Conservation (phyloP, 2,888 invertebrate genomes). For the Rhopalosiphum nymphaeae region DNA sequence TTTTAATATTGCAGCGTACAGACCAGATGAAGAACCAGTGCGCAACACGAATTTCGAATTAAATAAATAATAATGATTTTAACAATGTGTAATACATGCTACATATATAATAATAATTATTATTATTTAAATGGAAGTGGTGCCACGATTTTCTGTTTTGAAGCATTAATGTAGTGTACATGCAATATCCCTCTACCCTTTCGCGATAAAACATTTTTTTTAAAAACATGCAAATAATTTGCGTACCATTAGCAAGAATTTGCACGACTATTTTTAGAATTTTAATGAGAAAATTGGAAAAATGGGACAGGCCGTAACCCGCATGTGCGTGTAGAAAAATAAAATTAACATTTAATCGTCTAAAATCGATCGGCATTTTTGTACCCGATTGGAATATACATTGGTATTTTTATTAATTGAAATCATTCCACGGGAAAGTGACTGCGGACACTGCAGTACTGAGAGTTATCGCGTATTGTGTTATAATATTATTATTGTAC, state of each 20-base stretch:
- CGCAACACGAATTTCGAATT: not conserved
- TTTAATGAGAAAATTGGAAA: no score
- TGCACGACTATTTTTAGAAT: no score
- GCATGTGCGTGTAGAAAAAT: not conserved
- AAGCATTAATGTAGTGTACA: not conserved
- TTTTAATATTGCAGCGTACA: not conserved
- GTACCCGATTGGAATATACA: not conserved
- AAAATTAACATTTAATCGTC: not conserved
- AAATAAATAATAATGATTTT: not conserved
- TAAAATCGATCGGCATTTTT: not conserved
- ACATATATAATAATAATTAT: not conserved
- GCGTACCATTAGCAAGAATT: no score
- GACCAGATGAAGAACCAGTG: not conserved
- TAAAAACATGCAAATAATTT: no score
- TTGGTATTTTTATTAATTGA: not conserved
- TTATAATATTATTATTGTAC: not conserved
- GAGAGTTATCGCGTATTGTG: not conserved
- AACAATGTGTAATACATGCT: not conserved
- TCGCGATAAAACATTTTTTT: not conserved
- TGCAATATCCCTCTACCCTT: not conserved
- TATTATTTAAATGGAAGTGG: not conserved
- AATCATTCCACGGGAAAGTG: not conserved
- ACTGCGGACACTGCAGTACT: not conserved
- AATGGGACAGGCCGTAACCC: no score
- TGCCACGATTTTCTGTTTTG: not conserved